Evolutionary conservation across 2,888 invertebrate genomes (phyloP), one percentile per base, ranked within the genome.

Genomic region (Drosophila diplacantha): DNA sequence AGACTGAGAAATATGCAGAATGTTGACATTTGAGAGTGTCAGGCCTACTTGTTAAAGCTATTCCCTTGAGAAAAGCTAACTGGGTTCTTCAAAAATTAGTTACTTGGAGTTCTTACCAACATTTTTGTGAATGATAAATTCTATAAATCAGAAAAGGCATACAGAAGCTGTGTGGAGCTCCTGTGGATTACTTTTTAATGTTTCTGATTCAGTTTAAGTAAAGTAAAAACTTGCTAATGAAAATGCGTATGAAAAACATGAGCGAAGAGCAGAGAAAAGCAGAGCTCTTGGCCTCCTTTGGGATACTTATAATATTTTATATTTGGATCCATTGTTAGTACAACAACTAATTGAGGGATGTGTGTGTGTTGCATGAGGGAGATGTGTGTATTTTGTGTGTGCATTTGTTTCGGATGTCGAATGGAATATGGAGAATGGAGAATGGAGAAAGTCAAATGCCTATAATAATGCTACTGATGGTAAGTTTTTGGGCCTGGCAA

Each of bases 301-400:
- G 5, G 3, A n/a, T n/a, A 12, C 12, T 12, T 43, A 16, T 26
- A 29, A 29, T 29, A 29, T 14, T 29, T 0, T 5, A 29, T 44
- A 8, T 18, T 8, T 29, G 12, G 1, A 29, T 14, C 14, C 8
- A 20, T 29, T 14, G 64, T 64, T 64, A 62, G 64, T 63, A 38
- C 43, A 53, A 52, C 63, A 53, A 44, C 53, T 62, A 62, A 43
- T 34, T 11, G 34, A 37, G 53, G 44, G 18, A 44, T n/a, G 5
- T 29, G 14, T 52, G 52, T 44, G 14, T 52, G 64, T 62, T 24
- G 62, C 64, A 65, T 65, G 65, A 35, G 39, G 50, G 5, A 22
- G 26, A 58, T 58, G 44, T 51, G 34, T 38, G 50, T 59, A 8
- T 39, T 43, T 20, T 65, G 35, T 63, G 53, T 41, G 47, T 64